Evolutionary conservation across 2,888 invertebrate species (phyloP), one percentile per base, ranked within the genome.

Genomic region (Megaustenia siamemsis): DNA sequence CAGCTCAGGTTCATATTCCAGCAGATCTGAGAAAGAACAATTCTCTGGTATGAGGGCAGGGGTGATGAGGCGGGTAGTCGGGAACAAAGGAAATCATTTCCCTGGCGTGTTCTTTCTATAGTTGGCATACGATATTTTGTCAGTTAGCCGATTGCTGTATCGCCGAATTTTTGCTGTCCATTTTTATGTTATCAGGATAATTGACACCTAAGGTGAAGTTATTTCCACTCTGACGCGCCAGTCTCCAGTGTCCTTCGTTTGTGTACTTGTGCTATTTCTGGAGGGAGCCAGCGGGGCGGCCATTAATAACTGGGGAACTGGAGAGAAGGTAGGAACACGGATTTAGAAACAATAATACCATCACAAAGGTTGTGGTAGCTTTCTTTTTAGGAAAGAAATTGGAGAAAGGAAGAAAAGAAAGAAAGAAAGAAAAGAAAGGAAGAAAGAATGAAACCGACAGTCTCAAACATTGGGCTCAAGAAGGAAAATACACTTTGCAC

Each of bases 81-180:
- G 5, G 63, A 40, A 69, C 40, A 40, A 69, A 69, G 40, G 69
- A 69, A 38, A 40, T 12, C n/a, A 69, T 69, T 38, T 21, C 69
- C 43, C 40, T 2, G n/a, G n/a, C n/a, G 43, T 24, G 24, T 40
- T 69, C 69, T 38, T 40, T 69, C 69, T 40, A 12, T 24, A n/a
- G 6, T 43, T 38, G 69, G 24, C 69, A 69, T 24, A 69, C 43
- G 40, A 69, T 40, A 69, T 69, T 40, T 38, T 68, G 43, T 69
- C 40, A 40, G 69, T 38, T 24, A 21, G 69, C 69, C 1, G 40
- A 69, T 40, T 18, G 6, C 0, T 69, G 40, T 38, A 4, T n/a
- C 40, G 43, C 24, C 8, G 45, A 45, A 32, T 63, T 63, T 63
- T 63, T 69, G 5, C 10, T 38, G 40, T 38, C 6, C 24, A 43